Conservation (phyloP, 2,888 invertebrate species). For the Stramonita haemastoma region DNA sequence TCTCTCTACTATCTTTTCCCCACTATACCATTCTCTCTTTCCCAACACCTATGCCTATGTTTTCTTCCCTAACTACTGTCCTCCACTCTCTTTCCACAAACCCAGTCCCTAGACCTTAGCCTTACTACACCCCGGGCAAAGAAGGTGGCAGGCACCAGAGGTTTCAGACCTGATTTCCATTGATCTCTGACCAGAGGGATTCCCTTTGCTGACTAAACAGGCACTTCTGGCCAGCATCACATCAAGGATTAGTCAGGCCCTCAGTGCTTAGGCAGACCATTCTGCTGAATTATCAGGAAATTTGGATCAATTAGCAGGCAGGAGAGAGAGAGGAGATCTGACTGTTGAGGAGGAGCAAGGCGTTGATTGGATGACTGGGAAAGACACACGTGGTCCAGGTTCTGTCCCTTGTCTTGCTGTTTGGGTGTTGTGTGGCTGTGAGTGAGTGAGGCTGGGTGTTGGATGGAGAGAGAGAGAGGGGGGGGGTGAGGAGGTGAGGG, state of each 20-base stretch:
- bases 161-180: conserved; percentile 37
- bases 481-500: too few species aligned
- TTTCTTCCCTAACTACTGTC: too few species aligned
- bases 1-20: too few species aligned
- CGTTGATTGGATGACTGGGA: conserved; percentile 27
- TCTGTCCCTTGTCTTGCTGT: too few species aligned
- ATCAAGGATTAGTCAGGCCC: conserved; percentile 44
- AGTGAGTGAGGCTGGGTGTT: too few species aligned
- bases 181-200: conserved; percentile 41
- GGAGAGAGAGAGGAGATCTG: conserved; percentile 4
- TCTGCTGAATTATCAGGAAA: conserved; percentile 42
- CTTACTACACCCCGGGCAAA: conserved; percentile 30
- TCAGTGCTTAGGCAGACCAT: conserved; percentile 38
- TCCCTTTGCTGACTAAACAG: conserved; percentile 40
- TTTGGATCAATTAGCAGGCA: conserved; percentile 35
- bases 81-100: too few species aligned
- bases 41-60: too few species aligned
- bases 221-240: conserved; percentile 43
- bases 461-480: too few species aligned
- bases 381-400: neutral
- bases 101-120: neutral
- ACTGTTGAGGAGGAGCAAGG: neutral
- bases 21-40: too few species aligned
- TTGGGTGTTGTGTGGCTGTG: too few species aligned
- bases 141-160: neutral